Base-by-base conservation (phyloP, 1,140 invertebrate genomes). In the Stegodyphus mimosarum region DNA sequence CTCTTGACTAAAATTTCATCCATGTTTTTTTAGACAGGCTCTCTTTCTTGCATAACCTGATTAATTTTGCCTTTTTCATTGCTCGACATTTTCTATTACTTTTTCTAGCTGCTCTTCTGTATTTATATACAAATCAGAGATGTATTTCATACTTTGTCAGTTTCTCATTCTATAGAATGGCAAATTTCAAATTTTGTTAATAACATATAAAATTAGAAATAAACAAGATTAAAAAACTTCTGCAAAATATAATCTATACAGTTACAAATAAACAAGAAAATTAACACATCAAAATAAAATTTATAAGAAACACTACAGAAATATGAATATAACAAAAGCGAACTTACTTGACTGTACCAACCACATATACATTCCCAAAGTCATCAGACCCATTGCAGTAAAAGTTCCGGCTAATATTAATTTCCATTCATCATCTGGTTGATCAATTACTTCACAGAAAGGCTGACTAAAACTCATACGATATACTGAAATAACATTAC, bases 351-450 rank as follows among this genome's bases (percentile, higher is more conserved):
- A 9, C 51, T 70, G 17, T 55, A 73, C 55, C 15, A 60, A 7
- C 73, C 73, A 86, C 7, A 78, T 13, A 52, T 86, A 86, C 15
- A 86, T 63, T 70, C 74, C 83, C 49, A 86, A 66, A 51, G 55
- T 78, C 70, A 78, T 86, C 0, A 86, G 48, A 15, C 83, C 83
- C 83, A 86, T 86, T 15, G 83, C 75, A 51, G 83, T 86, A 64
- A 86, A 86, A 52, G 83, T 64, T 17, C 83, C 60, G 7, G 83
- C 83, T 53, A 86, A 63, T 10, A 86, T 86, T 7, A 78, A 60
- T 72, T 86, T 86, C 83, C 83, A 86, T 66, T 86, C 83, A 64
- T 85, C 75, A n/a, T 51, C 74, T 52, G 83, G 55, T 18, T 71
- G 51, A 17, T 84, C 72, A 64, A 66, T 11, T 50, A 66, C n/a